phyloP scores from a whole-genome alignment of 2,888 invertebrate genomes.

The Uropetala carovei region DNA sequence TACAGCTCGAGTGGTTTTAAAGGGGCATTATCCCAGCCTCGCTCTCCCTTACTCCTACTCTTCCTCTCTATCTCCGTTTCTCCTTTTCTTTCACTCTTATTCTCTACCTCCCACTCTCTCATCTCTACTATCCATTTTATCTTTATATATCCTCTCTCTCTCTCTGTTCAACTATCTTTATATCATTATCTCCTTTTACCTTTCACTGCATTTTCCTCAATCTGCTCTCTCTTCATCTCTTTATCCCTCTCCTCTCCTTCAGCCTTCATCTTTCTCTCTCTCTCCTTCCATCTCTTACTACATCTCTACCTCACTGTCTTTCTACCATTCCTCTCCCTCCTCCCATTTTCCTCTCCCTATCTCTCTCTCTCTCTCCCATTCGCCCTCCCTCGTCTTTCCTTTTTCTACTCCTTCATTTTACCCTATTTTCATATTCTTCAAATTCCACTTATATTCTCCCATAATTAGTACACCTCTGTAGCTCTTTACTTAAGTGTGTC shows the following conservation, averaged over 20 bases:
- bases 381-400: background rate
- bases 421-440: background rate
- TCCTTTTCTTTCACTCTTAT: background rate
- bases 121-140: background rate
- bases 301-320: background rate
- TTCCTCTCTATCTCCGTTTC: background rate
- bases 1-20: conserved; percentile 15
- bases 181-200: background rate
- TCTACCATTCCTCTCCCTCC: background rate
- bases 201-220: background rate
- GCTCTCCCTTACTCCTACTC: background rate
- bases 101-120: background rate
- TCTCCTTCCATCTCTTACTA: background rate
- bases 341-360: background rate
- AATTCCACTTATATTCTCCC: background rate
- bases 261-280: background rate
- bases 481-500: too few species aligned
- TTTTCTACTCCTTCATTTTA: background rate
- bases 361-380: background rate
- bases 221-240: background rate
- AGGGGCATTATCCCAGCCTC: background rate
- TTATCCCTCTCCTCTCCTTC: background rate
- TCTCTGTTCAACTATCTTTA: too few species aligned
- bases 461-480: background rate
- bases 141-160: background rate